Evolutionary conservation across 2,797 vertebrate genomes (phyloP).

Genomic region (Otolemur crassicaudatus): DNA sequence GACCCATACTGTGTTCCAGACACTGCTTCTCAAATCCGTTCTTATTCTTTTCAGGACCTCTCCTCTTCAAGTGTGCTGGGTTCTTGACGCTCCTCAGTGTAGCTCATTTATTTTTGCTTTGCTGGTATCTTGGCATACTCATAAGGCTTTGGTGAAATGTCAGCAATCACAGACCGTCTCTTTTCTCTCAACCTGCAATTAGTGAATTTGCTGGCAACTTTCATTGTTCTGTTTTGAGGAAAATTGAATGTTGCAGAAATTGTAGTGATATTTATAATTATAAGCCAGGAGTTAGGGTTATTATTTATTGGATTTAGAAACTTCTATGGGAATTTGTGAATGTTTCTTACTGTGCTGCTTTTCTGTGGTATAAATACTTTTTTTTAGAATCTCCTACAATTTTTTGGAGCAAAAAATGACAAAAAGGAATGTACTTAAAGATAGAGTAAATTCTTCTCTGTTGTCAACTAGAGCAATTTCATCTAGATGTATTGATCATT

Average conservation of each 20-base stretch:
- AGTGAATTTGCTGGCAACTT: conserved; percentile 47
- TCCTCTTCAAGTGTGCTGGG: background rate
- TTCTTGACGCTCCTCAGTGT: background rate
- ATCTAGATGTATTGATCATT: background rate
- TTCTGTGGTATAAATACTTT: background rate
- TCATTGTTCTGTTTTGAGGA: conserved; percentile 2
- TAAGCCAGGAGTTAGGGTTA: background rate
- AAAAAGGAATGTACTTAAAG: background rate
- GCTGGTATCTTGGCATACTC: background rate
- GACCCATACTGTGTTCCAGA: accelerated
- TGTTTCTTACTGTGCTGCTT: background rate
- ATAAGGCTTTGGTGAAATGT: conserved; percentile 48
- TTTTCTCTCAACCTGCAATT: background rate
- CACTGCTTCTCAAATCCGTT: background rate
- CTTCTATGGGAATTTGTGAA: background rate
- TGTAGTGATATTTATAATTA: background rate
- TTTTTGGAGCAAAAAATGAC: background rate
- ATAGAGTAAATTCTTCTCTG: background rate
- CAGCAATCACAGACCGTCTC: background rate
- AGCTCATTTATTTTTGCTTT: background rate
- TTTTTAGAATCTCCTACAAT: background rate
- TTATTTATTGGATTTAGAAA: background rate
- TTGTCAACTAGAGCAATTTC: background rate
- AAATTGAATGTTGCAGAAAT: conserved; percentile 13
- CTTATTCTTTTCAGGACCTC: background rate